phyloP scores from a whole-genome alignment of 2,113 vertebrate species.

The Lycaon pictus region DNA sequence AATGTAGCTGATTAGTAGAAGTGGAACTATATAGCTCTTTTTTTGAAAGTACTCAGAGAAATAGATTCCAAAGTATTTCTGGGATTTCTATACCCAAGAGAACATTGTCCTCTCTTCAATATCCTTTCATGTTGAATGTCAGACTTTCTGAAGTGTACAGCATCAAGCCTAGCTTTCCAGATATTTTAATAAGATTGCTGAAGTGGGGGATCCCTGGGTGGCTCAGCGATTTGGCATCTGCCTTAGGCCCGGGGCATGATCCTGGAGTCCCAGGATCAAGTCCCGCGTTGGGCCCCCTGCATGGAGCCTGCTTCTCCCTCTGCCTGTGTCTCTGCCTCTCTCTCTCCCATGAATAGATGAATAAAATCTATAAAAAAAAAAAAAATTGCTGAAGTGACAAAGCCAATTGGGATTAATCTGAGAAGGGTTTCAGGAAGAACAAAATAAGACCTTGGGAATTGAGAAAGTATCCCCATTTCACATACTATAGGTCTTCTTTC shows the following conservation, averaged over 20 bases:
- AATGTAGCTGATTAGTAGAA: not conserved
- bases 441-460: not conserved
- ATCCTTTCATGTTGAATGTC: not conserved
- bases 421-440: constrained; percentile 2
- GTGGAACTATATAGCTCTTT: not conserved
- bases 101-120: not conserved
- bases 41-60: not conserved
- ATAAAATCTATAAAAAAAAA: too few relatives aligned
- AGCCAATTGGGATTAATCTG: not conserved
- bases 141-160: not conserved
- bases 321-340: too few relatives aligned
- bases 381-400: not conserved
- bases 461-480: not conserved
- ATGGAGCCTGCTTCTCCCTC: too few relatives aligned
- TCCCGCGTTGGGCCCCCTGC: too few relatives aligned
- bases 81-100: not conserved
- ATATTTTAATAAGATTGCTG: constrained; percentile 6
- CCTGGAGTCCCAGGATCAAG: too few relatives aligned
- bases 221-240: too few relatives aligned
- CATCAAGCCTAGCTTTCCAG: not conserved
- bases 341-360: too few relatives aligned
- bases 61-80: constrained; percentile 1
- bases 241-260: too few relatives aligned
- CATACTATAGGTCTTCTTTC: not conserved
- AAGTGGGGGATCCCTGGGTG: not conserved